phyloP scores from a whole-genome alignment of 1,140 invertebrate species.

The Cepaea nemoralis region DNA sequence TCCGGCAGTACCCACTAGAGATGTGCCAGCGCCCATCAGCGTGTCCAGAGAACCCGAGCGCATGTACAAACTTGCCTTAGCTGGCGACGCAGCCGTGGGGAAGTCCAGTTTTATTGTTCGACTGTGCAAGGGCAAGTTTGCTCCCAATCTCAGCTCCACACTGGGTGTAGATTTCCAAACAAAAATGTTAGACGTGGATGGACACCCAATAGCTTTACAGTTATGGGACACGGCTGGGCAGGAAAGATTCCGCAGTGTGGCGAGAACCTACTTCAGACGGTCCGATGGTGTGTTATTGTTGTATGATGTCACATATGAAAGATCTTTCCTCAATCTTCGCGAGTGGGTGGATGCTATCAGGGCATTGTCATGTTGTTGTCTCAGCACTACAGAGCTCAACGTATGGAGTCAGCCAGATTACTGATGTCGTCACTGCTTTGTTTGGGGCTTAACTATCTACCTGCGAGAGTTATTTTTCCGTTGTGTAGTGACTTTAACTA shows the following conservation, averaged over 20 bases:
- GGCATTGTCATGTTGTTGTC: too few relatives aligned
- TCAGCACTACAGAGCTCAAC: too few relatives aligned
- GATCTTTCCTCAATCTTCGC: slow-evolving; percentile 69
- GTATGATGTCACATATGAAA: slow-evolving; percentile 70
- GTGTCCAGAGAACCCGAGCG: slow-evolving; percentile 73
- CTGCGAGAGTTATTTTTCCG: too few relatives aligned
- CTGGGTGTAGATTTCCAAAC: slow-evolving; percentile 80
- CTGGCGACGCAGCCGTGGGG: slow-evolving; percentile 80
- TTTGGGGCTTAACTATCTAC: too few relatives aligned
- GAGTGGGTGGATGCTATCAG: slow-evolving; percentile 70
- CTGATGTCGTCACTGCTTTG: too few relatives aligned
- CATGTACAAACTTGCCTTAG: slow-evolving; percentile 79
- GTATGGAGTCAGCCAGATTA: too few relatives aligned
- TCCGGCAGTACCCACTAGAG: slow-evolving; percentile 36
- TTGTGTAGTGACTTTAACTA: too few relatives aligned
- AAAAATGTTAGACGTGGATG: slow-evolving; percentile 77
- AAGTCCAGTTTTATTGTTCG: slow-evolving; percentile 80
- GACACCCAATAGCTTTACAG: slow-evolving; percentile 77
- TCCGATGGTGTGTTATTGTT: slow-evolving; percentile 70
- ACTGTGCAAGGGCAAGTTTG: slow-evolving; percentile 77
- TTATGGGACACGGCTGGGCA: slow-evolving; percentile 78
- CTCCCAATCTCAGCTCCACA: slow-evolving; percentile 76
- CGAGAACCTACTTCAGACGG: slow-evolving; percentile 70
- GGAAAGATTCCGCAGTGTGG: slow-evolving; percentile 73
- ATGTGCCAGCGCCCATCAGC: slow-evolving; percentile 9